A percentile compares a stretch with the other conserved stretches of the same genome.
phyloP scores from a whole-genome alignment of 37 sponge, comb jelly and placozoan species.

The Oopsacas minuta region DNA sequence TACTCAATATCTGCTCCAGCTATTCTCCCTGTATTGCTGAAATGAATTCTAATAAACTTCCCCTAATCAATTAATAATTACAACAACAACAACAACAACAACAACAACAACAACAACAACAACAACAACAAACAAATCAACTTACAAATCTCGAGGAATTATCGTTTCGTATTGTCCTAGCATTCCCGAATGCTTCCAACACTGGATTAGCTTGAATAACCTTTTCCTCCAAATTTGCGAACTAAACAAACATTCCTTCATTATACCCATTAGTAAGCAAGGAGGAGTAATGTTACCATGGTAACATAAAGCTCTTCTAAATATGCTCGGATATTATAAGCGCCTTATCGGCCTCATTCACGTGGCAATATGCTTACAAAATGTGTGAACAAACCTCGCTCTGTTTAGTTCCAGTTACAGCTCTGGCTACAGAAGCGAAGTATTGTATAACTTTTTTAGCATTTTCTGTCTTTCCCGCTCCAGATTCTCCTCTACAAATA shows the following conservation, averaged over 20 bases:
- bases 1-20: slow-evolving; percentile 98
- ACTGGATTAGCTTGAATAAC: slow-evolving; percentile 96
- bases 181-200: slow-evolving; percentile 98
- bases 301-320: too few relatives aligned
- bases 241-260: too few relatives aligned
- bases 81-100: neutral
- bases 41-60: slow-evolving; percentile 97
- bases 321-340: too few relatives aligned
- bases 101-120: too few relatives aligned
- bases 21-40: slow-evolving; percentile 82
- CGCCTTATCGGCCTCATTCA: too few relatives aligned
- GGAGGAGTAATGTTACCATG: too few relatives aligned
- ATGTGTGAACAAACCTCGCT: neutral
- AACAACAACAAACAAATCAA: neutral
- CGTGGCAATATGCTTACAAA: neutral
- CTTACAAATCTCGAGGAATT: slow-evolving; percentile 99
- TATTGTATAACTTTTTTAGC: slow-evolving; percentile 99
- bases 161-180: slow-evolving; percentile 97
- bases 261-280: too few relatives aligned
- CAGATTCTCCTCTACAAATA: slow-evolving; percentile 81
- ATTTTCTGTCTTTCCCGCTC: slow-evolving; percentile 99
- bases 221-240: slow-evolving; percentile 76
- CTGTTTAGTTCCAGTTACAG: slow-evolving; percentile 25
- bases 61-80: slow-evolving; percentile 39
- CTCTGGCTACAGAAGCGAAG: slow-evolving; percentile 60